Evolutionary conservation across 2,113 vertebrate genomes (phyloP).

Genomic region (Lynx canadensis): DNA sequence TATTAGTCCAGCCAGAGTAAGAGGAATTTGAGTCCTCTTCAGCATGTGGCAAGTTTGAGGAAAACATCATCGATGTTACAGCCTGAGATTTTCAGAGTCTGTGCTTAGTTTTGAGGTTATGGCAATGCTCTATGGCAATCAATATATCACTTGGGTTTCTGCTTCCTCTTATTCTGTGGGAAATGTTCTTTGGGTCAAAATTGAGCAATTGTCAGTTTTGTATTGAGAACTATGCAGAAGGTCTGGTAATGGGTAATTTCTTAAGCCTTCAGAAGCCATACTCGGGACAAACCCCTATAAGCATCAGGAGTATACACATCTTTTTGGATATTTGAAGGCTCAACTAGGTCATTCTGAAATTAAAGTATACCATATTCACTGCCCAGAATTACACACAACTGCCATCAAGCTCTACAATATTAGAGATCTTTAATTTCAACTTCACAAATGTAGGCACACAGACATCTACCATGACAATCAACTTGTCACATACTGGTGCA

Average conservation of each 20-base stretch:
- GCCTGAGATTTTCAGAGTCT: not conserved
- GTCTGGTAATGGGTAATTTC: not conserved
- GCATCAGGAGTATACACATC: not conserved
- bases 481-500: slow-evolving; percentile 13
- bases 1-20: not conserved
- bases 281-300: not conserved
- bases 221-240: not conserved
- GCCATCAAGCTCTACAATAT: not conserved
- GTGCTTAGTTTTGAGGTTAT: not conserved
- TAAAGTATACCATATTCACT: not conserved
- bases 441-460: slow-evolving; percentile 16
- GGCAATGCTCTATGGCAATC: not conserved
- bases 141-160: slow-evolving; percentile 9
- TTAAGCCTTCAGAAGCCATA: not conserved
- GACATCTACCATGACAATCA: slow-evolving; percentile 48
- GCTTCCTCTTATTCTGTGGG: not conserved
- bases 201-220: not conserved
- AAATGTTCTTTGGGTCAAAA: not conserved
- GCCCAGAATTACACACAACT: slow-evolving; percentile 12
- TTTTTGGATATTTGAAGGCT: not conserved
- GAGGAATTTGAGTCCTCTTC: not conserved
- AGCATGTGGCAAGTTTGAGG: not conserved
- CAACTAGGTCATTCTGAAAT: slow-evolving; percentile 1
- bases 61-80: not conserved
- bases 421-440: slow-evolving; percentile 32